These are phyloP conservation scores for Graptemys geographica DNA, from an alignment of 2,797 vertebrate genomes.

Conservation along the genomic window DNA sequence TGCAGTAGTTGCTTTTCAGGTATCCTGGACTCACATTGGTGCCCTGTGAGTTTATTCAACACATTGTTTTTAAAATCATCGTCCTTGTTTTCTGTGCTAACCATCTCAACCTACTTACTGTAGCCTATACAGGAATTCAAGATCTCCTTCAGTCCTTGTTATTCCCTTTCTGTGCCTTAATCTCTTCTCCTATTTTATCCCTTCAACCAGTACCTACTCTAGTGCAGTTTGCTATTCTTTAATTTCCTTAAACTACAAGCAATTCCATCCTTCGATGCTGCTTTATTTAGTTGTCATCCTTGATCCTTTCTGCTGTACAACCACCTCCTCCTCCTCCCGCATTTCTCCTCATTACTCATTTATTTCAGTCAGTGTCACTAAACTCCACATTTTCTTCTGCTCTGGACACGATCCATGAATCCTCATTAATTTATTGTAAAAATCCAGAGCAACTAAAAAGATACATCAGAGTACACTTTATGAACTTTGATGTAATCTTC, in stretches of 20 bases:
- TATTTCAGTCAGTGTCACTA: neutral
- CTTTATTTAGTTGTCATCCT: neutral
- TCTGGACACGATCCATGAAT: neutral
- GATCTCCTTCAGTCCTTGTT: neutral
- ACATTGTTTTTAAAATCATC: neutral
- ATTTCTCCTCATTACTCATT: neutral
- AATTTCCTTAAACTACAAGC: neutral
- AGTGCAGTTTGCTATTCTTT: neutral
- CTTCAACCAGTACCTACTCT: neutral
- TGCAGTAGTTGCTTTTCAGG: neutral
- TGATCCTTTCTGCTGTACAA: neutral
- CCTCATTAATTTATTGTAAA: neutral
- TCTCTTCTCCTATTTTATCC: neutral
- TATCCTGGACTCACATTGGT: neutral
- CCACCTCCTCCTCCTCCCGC: neutral
- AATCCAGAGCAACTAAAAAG: neutral
- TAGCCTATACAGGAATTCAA: no score
- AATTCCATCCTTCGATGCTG: neutral
- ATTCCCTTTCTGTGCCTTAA: neutral
- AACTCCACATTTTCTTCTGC: neutral
- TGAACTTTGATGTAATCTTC: neutral
- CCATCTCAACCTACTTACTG: neutral
- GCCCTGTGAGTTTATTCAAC: neutral
- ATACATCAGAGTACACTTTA: neutral
- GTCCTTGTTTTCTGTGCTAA: neutral